Conservation (phyloP, 2,888 invertebrate genomes). For the Amphimallon solstitiale region DNA sequence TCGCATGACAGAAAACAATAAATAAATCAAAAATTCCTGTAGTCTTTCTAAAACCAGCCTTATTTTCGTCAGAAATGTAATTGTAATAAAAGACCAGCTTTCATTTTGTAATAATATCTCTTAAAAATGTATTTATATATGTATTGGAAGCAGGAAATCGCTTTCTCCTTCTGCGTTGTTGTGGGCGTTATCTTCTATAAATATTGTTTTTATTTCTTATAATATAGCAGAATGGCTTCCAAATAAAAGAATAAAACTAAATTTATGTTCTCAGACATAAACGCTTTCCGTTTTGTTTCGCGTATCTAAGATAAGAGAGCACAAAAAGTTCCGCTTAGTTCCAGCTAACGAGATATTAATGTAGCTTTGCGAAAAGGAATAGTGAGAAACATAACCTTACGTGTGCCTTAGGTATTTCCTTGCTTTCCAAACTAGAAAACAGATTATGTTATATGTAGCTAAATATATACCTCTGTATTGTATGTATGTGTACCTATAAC, state of each 20-base stretch:
- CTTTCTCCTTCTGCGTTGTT: too few species aligned
- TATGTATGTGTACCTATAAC: too few species aligned
- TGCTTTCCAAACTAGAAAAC: neutral
- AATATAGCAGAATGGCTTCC: neutral
- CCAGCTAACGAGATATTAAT: constrained; percentile 19
- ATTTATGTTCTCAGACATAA: constrained; percentile 11
- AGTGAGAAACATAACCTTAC: neutral
- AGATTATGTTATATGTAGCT: neutral
- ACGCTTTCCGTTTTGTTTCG: constrained; percentile 1
- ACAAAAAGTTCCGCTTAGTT: constrained; percentile 13
- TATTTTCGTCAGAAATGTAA: too few species aligned
- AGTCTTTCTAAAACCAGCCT: too few species aligned
- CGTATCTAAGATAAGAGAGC: constrained; percentile 6
- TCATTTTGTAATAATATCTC: too few species aligned
- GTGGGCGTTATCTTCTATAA: neutral
- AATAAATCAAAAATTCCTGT: too few species aligned
- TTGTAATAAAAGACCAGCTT: too few species aligned
- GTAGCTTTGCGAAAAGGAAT: neutral
- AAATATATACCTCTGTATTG: too few species aligned
- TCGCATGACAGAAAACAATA: too few species aligned
- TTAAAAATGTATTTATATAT: too few species aligned
- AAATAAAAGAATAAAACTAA: constrained; percentile 4
- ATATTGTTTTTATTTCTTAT: neutral
- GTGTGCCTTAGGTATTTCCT: neutral
- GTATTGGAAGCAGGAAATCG: too few species aligned